phyloP scores from a whole-genome alignment of 2,797 vertebrate species.

The Perdix hodgsoniae region DNA sequence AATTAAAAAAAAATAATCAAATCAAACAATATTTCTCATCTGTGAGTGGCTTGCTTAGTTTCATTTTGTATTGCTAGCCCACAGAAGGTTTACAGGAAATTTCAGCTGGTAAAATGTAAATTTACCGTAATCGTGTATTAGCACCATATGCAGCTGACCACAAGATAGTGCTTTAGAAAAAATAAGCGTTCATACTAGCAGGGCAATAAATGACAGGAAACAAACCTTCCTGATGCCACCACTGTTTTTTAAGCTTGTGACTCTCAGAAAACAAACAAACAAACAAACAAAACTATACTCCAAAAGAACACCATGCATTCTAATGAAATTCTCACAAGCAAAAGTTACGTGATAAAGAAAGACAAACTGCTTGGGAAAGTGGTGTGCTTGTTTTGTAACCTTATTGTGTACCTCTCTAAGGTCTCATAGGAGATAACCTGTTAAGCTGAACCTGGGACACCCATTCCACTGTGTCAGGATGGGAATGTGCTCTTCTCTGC shows the following conservation, averaged over 20 bases:
- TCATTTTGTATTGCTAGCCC: constrained; percentile 70
- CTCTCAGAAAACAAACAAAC: constrained; percentile 53
- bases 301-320: not conserved
- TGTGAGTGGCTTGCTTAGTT: constrained; percentile 42
- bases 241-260: constrained; percentile 41
- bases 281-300: not conserved
- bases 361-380: not conserved
- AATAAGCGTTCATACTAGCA: constrained; percentile 50
- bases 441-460: not conserved
- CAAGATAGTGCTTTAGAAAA: constrained; percentile 70
- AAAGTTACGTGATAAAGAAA: not conserved
- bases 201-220: constrained; percentile 79
- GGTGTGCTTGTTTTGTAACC: not conserved
- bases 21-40: constrained; percentile 15
- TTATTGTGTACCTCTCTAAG: not conserved
- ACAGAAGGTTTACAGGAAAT: constrained; percentile 83
- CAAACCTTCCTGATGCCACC: constrained; percentile 66
- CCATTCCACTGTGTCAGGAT: not conserved
- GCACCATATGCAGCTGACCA: constrained; percentile 81
- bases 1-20: not conserved
- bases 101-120: constrained; percentile 75
- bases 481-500: not conserved
- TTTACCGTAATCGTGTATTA: constrained; percentile 81
- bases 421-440: not conserved
- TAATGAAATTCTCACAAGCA: not conserved